Percentiles rank a stretch among this genome's conserved stretches.
These are phyloP conservation scores for Anthoscopus minutus DNA, from an alignment of 2,113 vertebrate genomes.

Conservation along the genomic window DNA sequence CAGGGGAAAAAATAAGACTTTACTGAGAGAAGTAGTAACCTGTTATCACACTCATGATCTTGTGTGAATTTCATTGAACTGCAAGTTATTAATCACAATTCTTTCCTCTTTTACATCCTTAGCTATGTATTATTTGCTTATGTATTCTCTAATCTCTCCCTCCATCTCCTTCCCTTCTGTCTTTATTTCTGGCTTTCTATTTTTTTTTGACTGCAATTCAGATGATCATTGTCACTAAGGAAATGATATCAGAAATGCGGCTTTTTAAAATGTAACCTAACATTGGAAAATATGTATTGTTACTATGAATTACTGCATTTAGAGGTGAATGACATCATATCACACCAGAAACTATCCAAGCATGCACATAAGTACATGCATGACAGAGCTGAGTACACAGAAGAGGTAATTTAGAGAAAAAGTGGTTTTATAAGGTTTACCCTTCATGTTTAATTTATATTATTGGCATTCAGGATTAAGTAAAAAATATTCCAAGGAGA, in stretches of 20 bases:
- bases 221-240: neutral
- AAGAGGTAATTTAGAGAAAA: neutral
- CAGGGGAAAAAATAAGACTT: neutral
- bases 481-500: neutral
- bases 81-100: neutral
- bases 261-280: neutral
- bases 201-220: neutral
- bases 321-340: neutral
- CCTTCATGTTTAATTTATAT: neutral
- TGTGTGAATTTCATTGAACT: neutral
- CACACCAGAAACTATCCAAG: neutral
- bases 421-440: neutral
- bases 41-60: neutral
- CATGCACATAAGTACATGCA: neutral
- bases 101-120: neutral
- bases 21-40: neutral
- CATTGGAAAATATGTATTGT: neutral
- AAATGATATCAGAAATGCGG: neutral
- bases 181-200: neutral
- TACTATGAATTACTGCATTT: neutral
- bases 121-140: neutral
- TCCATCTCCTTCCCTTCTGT: neutral
- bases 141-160: neutral
- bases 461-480: neutral
- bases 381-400: neutral